phyloP scores from a whole-genome alignment of 2,888 invertebrate species.

The Leucozona laternaria region DNA sequence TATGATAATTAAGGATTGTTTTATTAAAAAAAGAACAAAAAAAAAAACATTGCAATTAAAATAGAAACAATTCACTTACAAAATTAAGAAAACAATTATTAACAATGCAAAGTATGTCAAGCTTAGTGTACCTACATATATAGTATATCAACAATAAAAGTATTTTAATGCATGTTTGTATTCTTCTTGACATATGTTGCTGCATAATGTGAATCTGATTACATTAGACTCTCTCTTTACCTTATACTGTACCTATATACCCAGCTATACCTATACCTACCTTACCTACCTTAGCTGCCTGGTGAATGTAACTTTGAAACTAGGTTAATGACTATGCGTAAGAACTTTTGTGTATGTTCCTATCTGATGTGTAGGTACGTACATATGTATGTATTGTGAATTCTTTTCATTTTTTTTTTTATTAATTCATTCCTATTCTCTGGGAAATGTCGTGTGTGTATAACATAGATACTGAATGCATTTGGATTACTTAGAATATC shows the following conservation, averaged over 20 bases:
- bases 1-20: neutral
- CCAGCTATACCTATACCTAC: neutral
- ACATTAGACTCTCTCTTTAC: constrained; percentile 10
- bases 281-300: neutral
- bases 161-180: constrained; percentile 47
- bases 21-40: neutral
- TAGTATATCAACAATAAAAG: neutral
- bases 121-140: constrained; percentile 19
- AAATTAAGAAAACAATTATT: constrained; percentile 33
- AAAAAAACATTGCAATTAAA: constrained; percentile 24
- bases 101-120: constrained; percentile 53
- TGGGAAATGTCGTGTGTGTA: neutral
- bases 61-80: neutral
- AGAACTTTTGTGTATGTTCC: constrained; percentile 4
- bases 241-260: neutral
- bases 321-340: constrained; percentile 68
- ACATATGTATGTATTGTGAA: neutral
- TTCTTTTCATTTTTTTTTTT: constrained; percentile 4
- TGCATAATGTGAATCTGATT: constrained; percentile 27
- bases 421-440: constrained; percentile 18
- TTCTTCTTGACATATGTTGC: constrained; percentile 35
- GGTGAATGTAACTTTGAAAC: constrained; percentile 23
- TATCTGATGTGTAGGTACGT: neutral
- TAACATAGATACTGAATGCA: constrained; percentile 10
- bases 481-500: constrained; percentile 5